phyloP scores from a whole-genome alignment of 2,888 invertebrate species.

The Hecatera dysodea region DNA sequence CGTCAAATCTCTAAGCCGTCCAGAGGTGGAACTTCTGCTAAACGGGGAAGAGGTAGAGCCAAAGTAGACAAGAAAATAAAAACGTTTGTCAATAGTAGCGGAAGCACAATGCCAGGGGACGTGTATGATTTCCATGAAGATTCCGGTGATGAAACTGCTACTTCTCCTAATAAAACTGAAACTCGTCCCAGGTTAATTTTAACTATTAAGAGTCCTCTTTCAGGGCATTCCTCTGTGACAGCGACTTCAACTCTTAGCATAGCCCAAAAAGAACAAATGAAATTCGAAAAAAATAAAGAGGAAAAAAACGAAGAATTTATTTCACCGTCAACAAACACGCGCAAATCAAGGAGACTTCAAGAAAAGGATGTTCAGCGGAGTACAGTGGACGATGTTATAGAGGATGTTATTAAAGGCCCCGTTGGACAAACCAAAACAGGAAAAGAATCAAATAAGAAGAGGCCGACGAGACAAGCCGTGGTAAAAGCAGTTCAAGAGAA shows the following conservation, averaged over 20 bases:
- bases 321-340: conserved; percentile 92
- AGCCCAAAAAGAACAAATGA: conserved; percentile 80
- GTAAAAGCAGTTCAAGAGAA: conserved; percentile 78
- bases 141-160: conserved; percentile 94
- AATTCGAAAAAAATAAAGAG: conserved; percentile 83
- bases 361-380: conserved; percentile 94
- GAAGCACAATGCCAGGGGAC: conserved; percentile 93
- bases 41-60: conserved; percentile 88
- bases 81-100: conserved; percentile 86
- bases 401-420: conserved; percentile 95
- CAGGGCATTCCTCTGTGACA: conserved; percentile 82
- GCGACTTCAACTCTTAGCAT: conserved; percentile 85
- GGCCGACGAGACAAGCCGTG: conserved; percentile 90
- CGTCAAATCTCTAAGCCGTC: conserved; percentile 86
- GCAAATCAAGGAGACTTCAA: conserved; percentile 95
- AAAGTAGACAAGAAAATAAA: conserved; percentile 90
- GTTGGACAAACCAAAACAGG: conserved; percentile 72
- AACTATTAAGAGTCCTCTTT: conserved; percentile 94
- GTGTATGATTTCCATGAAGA: conserved; percentile 98
- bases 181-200: conserved; percentile 94
- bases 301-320: conserved; percentile 92
- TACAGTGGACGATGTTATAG: conserved; percentile 96
- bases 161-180: conserved; percentile 85
- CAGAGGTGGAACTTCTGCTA: conserved; percentile 79
- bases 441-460: conserved; percentile 85